Evolutionary conservation across 2,113 vertebrate species (phyloP).

Genomic region (Aix galericulata): DNA sequence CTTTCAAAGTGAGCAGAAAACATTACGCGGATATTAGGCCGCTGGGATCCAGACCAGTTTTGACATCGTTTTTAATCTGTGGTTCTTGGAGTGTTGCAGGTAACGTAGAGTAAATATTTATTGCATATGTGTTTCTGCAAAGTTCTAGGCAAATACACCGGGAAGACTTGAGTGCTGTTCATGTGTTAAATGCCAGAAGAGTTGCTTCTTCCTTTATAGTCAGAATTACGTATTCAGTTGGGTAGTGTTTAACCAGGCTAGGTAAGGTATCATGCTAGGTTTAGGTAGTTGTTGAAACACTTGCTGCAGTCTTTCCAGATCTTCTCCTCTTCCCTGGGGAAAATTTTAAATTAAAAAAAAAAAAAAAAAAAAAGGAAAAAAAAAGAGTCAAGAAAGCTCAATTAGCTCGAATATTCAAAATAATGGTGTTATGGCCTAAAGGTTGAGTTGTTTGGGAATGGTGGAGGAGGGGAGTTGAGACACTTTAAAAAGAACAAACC

Average conservation of each 20-base stretch:
- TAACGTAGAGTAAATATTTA: not conserved
- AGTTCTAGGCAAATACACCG: not conserved
- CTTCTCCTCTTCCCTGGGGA: not conserved
- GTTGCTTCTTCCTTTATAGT: not conserved
- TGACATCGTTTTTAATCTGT: not conserved
- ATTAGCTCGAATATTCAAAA: fast-evolving
- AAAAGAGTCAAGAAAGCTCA: not conserved
- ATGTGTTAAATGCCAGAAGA: not conserved
- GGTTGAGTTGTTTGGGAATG: not conserved
- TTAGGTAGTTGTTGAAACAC: not conserved
- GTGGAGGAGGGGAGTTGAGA: not conserved
- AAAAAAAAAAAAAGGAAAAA: no score
- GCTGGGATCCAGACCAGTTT: not conserved
- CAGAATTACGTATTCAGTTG: fast-evolving
- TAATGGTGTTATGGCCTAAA: not conserved
- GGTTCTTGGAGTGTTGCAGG: not conserved
- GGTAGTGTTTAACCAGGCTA: not conserved
- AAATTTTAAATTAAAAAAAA: no score
- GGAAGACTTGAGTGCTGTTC: not conserved
- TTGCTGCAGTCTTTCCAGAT: not conserved
- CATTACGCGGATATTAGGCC: fast-evolving
- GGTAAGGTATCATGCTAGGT: not conserved
- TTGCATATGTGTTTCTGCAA: not conserved
- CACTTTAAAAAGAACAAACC: not conserved
- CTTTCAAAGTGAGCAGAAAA: not conserved